These are phyloP conservation scores for Rhincodon typus DNA, from an alignment of 2,797 vertebrate genomes.

Conservation along the genomic window DNA sequence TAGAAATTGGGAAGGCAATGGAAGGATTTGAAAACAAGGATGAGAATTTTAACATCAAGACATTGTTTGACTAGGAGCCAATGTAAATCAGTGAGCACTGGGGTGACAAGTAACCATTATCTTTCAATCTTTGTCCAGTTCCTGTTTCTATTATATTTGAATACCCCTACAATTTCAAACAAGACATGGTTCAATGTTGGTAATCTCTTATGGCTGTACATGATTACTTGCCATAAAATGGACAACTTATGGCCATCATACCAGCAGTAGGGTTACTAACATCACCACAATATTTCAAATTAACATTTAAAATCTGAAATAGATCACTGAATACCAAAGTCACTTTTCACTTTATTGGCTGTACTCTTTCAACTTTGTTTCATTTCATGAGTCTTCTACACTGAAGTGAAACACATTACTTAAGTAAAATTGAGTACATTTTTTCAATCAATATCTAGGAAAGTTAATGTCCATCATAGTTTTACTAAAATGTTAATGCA, in stretches of 20 bases:
- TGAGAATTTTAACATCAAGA: no score
- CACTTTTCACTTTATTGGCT: neutral
- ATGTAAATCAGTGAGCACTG: no score
- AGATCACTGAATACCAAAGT: neutral
- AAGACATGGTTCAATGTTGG: neutral
- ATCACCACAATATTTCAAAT: neutral
- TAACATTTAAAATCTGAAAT: neutral
- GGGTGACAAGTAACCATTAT: no score
- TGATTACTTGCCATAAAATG: neutral
- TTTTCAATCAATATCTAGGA: neutral
- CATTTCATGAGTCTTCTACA: neutral
- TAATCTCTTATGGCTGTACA: neutral
- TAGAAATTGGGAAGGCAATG: no score
- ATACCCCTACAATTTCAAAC: neutral
- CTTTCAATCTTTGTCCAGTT: neutral
- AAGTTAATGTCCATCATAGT: neutral
- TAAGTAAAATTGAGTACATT: neutral
- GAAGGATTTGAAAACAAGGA: no score
- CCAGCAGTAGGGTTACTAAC: neutral
- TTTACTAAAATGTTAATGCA: neutral
- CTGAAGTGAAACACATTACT: neutral
- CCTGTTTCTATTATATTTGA: neutral
- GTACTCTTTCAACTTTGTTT: neutral
- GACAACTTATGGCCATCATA: neutral
- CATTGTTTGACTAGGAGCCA: no score